These are phyloP conservation scores for Linepithema humile DNA, from an alignment of 1,140 invertebrate genomes.

Conservation along the genomic window DNA sequence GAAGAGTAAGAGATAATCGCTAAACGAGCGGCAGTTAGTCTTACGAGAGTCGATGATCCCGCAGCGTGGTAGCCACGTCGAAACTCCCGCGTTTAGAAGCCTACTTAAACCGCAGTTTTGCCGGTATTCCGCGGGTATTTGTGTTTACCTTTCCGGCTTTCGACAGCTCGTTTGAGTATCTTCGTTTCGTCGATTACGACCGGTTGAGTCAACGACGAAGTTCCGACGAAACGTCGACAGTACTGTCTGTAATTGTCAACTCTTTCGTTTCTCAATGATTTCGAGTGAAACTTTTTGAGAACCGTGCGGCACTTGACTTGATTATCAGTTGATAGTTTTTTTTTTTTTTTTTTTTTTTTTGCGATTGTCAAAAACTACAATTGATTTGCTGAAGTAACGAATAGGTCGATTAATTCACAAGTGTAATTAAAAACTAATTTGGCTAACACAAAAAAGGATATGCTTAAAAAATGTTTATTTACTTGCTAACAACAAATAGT, in stretches of 20 bases:
- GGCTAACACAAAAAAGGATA: too few relatives aligned
- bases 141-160: constrained; percentile 61
- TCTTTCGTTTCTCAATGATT: constrained; percentile 15
- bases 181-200: constrained; percentile 5
- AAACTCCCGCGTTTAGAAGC: constrained; percentile 11
- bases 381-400: not conserved
- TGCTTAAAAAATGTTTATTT: too few relatives aligned
- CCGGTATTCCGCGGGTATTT: constrained; percentile 1
- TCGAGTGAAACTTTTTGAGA: constrained; percentile 25
- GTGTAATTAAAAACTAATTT: too few relatives aligned
- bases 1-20: constrained; percentile 62
- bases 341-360: not conserved
- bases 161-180: constrained; percentile 33
- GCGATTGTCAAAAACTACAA: not conserved
- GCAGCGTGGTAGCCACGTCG: not conserved
- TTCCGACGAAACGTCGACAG: constrained; percentile 33
- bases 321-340: not conserved
- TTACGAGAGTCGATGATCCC: constrained; percentile 26
- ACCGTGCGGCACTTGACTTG: not conserved
- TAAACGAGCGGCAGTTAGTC: constrained; percentile 53
- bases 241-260: constrained; percentile 13
- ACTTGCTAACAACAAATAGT: too few relatives aligned
- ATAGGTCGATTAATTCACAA: too few relatives aligned
- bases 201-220: constrained; percentile 8
- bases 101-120: constrained; percentile 17